Base-by-base conservation (phyloP, 1,140 invertebrate species). In the Drosophila malerkotliana region DNA sequence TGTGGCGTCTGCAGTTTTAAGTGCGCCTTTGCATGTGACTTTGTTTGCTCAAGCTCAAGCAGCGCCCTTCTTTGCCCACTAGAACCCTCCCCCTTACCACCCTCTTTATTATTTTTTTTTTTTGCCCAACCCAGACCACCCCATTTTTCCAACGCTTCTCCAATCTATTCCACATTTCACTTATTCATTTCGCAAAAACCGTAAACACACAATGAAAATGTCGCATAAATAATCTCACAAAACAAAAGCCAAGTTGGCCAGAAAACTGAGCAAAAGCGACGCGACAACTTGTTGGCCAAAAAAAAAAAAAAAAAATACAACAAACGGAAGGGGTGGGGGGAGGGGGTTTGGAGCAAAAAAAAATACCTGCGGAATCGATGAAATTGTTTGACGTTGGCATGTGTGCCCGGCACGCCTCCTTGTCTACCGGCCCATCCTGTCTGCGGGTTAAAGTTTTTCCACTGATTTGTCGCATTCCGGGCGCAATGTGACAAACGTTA, bases 401-500 rank as follows among this genome's bases (percentile, higher is more conserved):
- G 62, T 79, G 75, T 83, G 63, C 64, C 74, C 56, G 30, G 48
- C 63, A 18, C 58, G 52, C 30, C 53, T 39, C 30, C 53, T 28
- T 28, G 26, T 28, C 6, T 18, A 18, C 26, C 26, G 5, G 26
- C 32, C 18, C n/a, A 39, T 55, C 41, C 73, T 77, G 73, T 62
- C 72, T 77, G 71, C 62, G 52, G 74, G 44, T 21, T 68, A 77
- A 69, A 77, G 62, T 74, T 74, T 77, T 77, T 57, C 71, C 84
- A 58, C 83, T 88, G 83, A 88, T 88, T 88, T 88, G 84, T 84
- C 83, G 83, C 84, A 88, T 88, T 88, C 83, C 76, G 69, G 71
- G 84, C 84, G 76, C 79, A 77, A 88, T 88, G 83, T 88, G 83
- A 88, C 83, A 88, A 88, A 88, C 83, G 83, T 88, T 88, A 88